phyloP scores from a whole-genome alignment of 2,797 vertebrate species.

The Menidia menidia region DNA sequence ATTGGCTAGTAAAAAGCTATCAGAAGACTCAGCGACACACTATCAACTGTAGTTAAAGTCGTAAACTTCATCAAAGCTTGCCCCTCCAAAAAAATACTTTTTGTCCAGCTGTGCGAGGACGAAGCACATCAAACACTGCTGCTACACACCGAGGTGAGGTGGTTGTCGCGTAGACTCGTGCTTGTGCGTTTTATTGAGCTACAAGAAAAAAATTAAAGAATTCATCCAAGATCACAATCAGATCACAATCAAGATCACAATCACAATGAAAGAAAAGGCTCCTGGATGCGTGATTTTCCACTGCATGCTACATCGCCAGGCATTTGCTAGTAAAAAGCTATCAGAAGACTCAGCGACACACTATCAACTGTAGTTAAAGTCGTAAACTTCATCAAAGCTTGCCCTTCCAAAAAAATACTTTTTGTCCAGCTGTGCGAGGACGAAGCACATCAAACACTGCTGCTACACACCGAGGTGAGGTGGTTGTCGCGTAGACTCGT shows the following conservation, averaged over 20 bases:
- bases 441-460: slow-evolving; percentile 6
- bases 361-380: too few relatives aligned
- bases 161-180: slow-evolving; percentile 10
- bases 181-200: slow-evolving; percentile 36
- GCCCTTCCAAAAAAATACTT: slow-evolving; percentile 13
- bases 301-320: too few relatives aligned
- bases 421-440: slow-evolving; percentile 20
- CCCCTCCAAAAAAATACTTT: slow-evolving; percentile 20
- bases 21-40: too few relatives aligned
- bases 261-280: slow-evolving; percentile 40
- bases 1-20: too few relatives aligned
- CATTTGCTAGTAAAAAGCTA: too few relatives aligned
- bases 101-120: slow-evolving; percentile 16
- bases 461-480: not conserved
- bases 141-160: not conserved
- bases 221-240: slow-evolving; percentile 28
- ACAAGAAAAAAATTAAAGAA: slow-evolving; percentile 14
- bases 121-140: slow-evolving; percentile 8
- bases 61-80: not conserved
- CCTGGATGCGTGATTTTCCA: slow-evolving; percentile 15
- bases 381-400: not conserved
- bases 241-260: too few relatives aligned
- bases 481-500: slow-evolving; percentile 13
- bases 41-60: too few relatives aligned
- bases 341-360: too few relatives aligned